Conservation (phyloP, 1,140 invertebrate species). For the Tetraneura akinire region DNA sequence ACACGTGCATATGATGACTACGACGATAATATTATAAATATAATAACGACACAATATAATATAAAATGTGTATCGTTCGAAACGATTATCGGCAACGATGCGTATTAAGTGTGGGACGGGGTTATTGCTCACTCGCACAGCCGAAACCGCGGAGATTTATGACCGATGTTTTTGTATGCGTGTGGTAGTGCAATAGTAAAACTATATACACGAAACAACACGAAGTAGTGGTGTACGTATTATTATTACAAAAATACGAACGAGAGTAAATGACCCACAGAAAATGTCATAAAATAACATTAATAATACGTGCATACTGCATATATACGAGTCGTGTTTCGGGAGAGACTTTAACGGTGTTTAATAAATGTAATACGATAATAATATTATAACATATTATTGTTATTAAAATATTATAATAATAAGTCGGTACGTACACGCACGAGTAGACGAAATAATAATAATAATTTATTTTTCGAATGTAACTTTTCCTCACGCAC, state of each 20-base stretch:
- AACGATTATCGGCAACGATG: conserved; percentile 28
- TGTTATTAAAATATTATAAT: no score
- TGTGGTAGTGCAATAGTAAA: background rate
- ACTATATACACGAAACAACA: background rate
- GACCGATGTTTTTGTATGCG: conserved; percentile 6
- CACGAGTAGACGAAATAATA: background rate
- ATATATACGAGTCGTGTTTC: background rate
- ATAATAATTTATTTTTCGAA: no score
- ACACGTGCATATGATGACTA: background rate
- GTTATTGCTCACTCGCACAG: background rate
- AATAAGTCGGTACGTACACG: background rate
- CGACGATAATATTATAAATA: background rate
- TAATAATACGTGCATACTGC: no score
- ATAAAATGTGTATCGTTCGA: background rate
- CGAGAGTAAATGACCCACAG: conserved; percentile 23
- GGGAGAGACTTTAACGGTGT: background rate
- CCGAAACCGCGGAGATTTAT: conserved; percentile 18
- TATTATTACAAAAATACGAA: background rate
- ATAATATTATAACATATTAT: no score
- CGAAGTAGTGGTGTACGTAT: background rate
- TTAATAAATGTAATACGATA: background rate
- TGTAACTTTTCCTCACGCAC: background rate
- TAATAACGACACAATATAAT: background rate
- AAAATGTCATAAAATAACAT: conserved; percentile 23
- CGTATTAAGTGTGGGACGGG: conserved; percentile 10